Conservation (phyloP, 64 coral and sea anemone genomes). For the Catalaphyllia jardinei region DNA sequence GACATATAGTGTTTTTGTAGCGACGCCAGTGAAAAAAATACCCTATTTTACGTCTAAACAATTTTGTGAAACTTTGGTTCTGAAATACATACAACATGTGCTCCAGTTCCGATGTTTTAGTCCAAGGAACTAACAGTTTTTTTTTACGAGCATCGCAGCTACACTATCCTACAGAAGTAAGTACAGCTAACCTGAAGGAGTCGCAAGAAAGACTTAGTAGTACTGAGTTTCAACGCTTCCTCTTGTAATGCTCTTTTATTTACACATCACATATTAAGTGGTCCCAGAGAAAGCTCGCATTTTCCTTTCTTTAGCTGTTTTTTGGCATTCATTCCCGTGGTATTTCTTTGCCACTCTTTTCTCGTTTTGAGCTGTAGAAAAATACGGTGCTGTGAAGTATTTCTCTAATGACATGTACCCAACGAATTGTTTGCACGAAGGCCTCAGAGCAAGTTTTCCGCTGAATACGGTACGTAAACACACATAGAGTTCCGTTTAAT, state of each 20-base stretch:
- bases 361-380: no score
- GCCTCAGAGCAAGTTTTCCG: neutral
- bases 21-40: neutral
- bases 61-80: neutral
- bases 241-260: neutral
- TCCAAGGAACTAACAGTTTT: neutral
- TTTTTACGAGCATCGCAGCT: neutral
- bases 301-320: neutral
- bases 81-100: neutral
- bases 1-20: neutral
- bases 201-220: neutral
- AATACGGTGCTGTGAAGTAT: no score
- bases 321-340: neutral
- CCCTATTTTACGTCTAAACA: neutral
- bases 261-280: conserved; percentile 7
- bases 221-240: neutral
- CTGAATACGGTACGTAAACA: neutral
- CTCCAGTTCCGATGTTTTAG: no score
- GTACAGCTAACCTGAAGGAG: neutral
- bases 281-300: neutral
- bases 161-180: neutral
- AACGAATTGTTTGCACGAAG: neutral
- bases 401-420: neutral
- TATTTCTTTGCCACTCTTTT: neutral
- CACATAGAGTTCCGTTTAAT: neutral